A percentile compares a stretch with the other conserved stretches of the same genome.
Conservation (phyloP, 2,888 invertebrate genomes). For the Smittia aterrima region DNA sequence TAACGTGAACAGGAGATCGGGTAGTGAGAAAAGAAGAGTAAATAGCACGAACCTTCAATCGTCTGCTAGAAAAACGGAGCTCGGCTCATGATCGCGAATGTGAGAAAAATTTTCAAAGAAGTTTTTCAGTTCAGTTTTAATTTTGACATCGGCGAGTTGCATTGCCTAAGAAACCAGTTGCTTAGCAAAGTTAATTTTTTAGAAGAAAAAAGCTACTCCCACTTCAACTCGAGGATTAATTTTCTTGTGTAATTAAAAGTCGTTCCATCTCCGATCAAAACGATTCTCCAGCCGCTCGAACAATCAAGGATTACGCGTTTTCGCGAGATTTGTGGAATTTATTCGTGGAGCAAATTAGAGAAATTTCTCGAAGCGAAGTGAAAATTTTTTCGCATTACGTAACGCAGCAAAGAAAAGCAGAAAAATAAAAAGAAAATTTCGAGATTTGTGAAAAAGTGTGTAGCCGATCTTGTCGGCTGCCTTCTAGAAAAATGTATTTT, state of each 20-base stretch:
- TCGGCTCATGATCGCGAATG: not conserved
- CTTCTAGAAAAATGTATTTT: conserved; percentile 24
- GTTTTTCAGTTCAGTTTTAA: conserved; percentile 40
- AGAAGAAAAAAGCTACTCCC: conserved; percentile 22
- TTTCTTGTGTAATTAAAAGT: conserved; percentile 25
- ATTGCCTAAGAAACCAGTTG: conserved; percentile 39
- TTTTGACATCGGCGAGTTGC: conserved; percentile 42
- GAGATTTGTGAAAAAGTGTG: conserved; percentile 32
- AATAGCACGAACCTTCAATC: not conserved
- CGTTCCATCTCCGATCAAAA: not conserved
- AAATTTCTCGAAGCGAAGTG: not conserved
- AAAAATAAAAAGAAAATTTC: conserved; percentile 15
- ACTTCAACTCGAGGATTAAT: conserved; percentile 27
- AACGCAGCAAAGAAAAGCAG: not conserved
- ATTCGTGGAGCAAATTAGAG: not conserved
- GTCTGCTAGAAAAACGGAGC: not conserved
- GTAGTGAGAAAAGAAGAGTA: conserved; percentile 11
- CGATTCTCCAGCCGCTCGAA: conserved; percentile 2
- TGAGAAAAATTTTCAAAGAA: conserved; percentile 1
- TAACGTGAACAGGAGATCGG: conserved; percentile 24
- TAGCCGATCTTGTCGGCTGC: not conserved
- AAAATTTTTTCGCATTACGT: conserved; percentile 26
- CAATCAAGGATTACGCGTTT: conserved; percentile 3
- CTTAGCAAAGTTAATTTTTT: conserved; percentile 3
- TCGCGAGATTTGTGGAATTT: conserved; percentile 6